These are phyloP conservation scores for Periophthalmodon schlosseri DNA, from an alignment of 2,113 vertebrate species.

Conservation along the genomic window DNA sequence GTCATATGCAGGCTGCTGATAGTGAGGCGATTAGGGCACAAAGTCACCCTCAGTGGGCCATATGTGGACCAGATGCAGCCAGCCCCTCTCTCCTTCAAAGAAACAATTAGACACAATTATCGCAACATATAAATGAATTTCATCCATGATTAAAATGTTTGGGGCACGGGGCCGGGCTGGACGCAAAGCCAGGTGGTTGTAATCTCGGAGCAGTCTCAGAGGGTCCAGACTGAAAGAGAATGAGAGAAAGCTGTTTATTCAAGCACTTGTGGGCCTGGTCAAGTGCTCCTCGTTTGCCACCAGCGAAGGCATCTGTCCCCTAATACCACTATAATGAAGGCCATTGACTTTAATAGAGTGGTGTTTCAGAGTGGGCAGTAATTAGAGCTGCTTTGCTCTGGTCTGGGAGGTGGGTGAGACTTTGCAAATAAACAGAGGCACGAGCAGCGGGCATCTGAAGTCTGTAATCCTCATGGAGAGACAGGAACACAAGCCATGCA, in stretches of 20 bases:
- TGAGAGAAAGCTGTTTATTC: constrained; percentile 74
- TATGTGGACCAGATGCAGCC: constrained; percentile 75
- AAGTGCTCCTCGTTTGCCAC: constrained; percentile 55
- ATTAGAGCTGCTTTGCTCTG: constrained; percentile 66
- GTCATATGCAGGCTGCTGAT: constrained; percentile 41
- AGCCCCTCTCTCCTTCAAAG: constrained; percentile 75
- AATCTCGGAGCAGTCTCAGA: constrained; percentile 68
- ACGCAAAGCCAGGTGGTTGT: constrained; percentile 76
- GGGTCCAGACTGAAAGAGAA: constrained; percentile 46
- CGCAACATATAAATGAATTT: constrained; percentile 81
- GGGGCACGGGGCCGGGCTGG: constrained; percentile 36
- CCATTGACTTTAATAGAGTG: constrained; percentile 79
- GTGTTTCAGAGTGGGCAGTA: constrained; percentile 70
- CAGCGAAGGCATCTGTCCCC: constrained; percentile 66
- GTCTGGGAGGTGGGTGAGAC: constrained; percentile 71
- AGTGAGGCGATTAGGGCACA: constrained; percentile 56
- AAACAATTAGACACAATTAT: constrained; percentile 82
- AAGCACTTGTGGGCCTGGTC: constrained; percentile 73
- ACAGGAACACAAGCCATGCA: constrained; percentile 54
- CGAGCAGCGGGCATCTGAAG: constrained; percentile 20
- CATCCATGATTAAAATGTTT: constrained; percentile 77
- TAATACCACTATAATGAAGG: constrained; percentile 76
- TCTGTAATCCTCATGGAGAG: constrained; percentile 30
- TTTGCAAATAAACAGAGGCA: constrained; percentile 71
- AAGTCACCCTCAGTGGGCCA: constrained; percentile 62